Base-by-base conservation (phyloP, 2,113 vertebrate genomes). In the Nematolebias whitei region DNA sequence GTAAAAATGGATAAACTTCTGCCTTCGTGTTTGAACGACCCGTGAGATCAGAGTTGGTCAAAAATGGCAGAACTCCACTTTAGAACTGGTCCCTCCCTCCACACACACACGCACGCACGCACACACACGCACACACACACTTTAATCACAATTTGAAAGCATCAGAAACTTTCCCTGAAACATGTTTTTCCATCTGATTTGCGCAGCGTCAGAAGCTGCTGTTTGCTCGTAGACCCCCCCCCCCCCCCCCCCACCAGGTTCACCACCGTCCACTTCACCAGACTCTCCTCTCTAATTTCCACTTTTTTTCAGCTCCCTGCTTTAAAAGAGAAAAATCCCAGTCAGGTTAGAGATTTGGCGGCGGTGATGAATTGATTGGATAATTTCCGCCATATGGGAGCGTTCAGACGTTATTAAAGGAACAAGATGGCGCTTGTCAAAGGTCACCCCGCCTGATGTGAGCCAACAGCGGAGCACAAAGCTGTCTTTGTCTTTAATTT, bases 301-400 rank as follows among this genome's bases (percentile, higher is more conserved):
- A 39, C 38, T n/a, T 24, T 35, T 61, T 44, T 60, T 53, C 59
- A 58, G 47, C 23, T 64, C 44, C 18, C 18, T 43, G 12, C 20
- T 48, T 3, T 0, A 18, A 6, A 19, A 39, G 38, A 50, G 22
- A 68, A 49, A 47, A 40, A 49, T 6, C 19, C 26, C 61, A 0
- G 45, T 68, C 54, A 62, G 64, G 61, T 57, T n/a, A 50, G 48
- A 8, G 79, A 71, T 47, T 0, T 20, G 47, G 68, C 20, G 4
- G 20, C 26, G n/a, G 70, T 78, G 82, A 88, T 76, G 78, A 78
- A 83, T 73, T 90, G 85, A 87, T 88, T 86, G 84, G 84, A 82
- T 92, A 89, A 92, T 90, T 89, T 79, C 54, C 20, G 78, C 78
- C 92, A 91, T 90, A 89, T 83, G 88, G 82, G 78, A 85, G 71